phyloP scores from a whole-genome alignment of 1,140 invertebrate species.

The Gryllus bimaculatus region DNA sequence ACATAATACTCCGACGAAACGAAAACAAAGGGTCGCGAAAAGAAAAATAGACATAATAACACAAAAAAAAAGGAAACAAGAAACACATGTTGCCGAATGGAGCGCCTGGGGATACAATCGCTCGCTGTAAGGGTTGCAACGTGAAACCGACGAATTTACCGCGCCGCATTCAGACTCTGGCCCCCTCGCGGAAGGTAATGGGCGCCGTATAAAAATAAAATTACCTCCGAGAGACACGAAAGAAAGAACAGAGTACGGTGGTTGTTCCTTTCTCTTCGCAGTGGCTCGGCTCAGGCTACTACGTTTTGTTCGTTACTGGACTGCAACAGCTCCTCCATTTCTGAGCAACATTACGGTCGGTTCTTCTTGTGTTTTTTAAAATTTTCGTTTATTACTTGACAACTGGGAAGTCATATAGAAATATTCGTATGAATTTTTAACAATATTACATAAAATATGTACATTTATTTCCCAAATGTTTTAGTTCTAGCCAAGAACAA shows the following conservation, averaged over 20 bases:
- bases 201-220: not conserved
- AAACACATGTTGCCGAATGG: not conserved
- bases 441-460: too few relatives aligned
- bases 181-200: not conserved
- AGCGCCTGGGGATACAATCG: not conserved
- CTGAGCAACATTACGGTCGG: too few relatives aligned
- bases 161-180: not conserved
- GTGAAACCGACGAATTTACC: not conserved
- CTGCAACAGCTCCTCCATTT: too few relatives aligned
- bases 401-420: too few relatives aligned
- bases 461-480: too few relatives aligned
- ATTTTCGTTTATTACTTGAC: too few relatives aligned
- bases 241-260: not conserved
- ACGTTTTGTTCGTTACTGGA: too few relatives aligned
- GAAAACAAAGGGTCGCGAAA: not conserved
- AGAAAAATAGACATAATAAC: not conserved
- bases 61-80: not conserved
- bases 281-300: too few relatives aligned
- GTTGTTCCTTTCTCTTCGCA: too few relatives aligned
- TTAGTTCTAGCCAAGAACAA: too few relatives aligned
- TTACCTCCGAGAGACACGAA: not conserved
- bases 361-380: too few relatives aligned
- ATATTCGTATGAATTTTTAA: too few relatives aligned
- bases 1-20: not conserved
- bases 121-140: not conserved